Evolutionary conservation across 64 coral and sea anemone genomes (phyloP).

Genomic region (Pocillopora damicornis): DNA sequence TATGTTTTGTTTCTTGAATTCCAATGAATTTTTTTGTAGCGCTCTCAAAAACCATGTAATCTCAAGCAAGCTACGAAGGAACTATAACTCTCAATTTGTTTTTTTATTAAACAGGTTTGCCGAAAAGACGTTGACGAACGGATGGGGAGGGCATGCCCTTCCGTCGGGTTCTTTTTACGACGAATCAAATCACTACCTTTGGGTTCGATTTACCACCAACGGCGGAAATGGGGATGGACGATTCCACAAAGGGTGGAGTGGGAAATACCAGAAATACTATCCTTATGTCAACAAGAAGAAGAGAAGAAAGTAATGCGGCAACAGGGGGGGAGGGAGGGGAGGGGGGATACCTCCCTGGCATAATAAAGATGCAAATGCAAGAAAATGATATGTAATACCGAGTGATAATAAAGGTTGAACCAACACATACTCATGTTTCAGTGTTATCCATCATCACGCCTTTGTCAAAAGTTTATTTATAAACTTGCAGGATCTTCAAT

Average conservation of each 20-base stretch:
- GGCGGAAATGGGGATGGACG: slow-evolving; percentile 3
- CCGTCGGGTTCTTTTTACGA: slow-evolving; percentile 34
- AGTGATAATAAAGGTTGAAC: too few species aligned
- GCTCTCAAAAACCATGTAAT: background rate
- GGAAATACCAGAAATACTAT: slow-evolving; percentile 52
- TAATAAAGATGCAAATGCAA: too few species aligned
- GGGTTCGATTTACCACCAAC: slow-evolving; percentile 76
- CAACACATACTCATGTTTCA: too few species aligned
- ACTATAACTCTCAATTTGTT: background rate
- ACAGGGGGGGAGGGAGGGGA: too few species aligned
- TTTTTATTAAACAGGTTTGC: slow-evolving; percentile 42
- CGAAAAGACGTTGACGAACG: slow-evolving; percentile 21
- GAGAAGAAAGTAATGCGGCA: slow-evolving; percentile 6
- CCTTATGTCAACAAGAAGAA: slow-evolving; percentile 55
- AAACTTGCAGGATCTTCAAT: too few species aligned
- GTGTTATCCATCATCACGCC: too few species aligned
- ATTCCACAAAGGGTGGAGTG: slow-evolving; percentile 59
- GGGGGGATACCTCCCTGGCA: too few species aligned
- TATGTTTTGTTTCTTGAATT: too few species aligned
- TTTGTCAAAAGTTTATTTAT: too few species aligned
- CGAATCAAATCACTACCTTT: slow-evolving; percentile 20
- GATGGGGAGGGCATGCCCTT: slow-evolving; percentile 46
- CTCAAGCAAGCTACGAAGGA: background rate
- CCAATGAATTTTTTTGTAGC: too few species aligned
- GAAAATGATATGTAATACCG: too few species aligned